phyloP scores from a whole-genome alignment of 2,797 vertebrate species.

The Otolemur crassicaudatus region DNA sequence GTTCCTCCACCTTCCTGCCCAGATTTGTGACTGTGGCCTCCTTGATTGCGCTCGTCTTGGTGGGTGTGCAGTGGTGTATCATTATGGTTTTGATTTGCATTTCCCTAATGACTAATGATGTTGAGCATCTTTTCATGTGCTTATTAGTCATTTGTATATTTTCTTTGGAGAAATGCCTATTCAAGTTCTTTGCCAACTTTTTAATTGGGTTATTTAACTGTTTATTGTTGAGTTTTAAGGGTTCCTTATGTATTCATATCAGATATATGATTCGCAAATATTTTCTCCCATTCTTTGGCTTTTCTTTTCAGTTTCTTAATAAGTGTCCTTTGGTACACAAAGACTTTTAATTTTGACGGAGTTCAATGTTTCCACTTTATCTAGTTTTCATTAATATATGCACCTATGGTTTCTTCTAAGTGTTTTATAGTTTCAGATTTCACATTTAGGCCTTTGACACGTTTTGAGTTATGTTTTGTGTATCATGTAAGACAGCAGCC shows the following conservation, averaged over 20 bases:
- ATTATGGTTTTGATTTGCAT: constrained; percentile 5
- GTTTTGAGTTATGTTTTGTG: not conserved
- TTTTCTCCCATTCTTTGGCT: constrained; percentile 23
- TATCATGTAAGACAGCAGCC: not conserved
- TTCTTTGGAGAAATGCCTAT: not conserved
- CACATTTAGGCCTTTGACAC: not conserved
- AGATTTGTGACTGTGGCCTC: not conserved
- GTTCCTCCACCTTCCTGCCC: not conserved
- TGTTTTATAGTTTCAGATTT: not conserved
- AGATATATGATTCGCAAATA: not conserved
- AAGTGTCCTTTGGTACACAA: not conserved
- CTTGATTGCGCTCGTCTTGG: not conserved
- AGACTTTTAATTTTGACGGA: not conserved
- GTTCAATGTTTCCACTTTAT: not conserved
- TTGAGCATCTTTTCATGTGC: not conserved
- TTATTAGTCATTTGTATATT: not conserved
- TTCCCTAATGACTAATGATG: not conserved
- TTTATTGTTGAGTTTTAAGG: not conserved
- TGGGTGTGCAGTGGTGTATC: not conserved
- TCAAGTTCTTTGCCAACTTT: not conserved
- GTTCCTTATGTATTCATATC: not conserved
- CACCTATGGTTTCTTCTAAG: not conserved
- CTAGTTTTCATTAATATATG: not conserved
- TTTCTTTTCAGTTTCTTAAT: not conserved
- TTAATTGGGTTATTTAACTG: not conserved